Percentiles rank a stretch among this genome's conserved stretches.
phyloP scores from a whole-genome alignment of 2,797 vertebrate species.

The Staurois parvus region DNA sequence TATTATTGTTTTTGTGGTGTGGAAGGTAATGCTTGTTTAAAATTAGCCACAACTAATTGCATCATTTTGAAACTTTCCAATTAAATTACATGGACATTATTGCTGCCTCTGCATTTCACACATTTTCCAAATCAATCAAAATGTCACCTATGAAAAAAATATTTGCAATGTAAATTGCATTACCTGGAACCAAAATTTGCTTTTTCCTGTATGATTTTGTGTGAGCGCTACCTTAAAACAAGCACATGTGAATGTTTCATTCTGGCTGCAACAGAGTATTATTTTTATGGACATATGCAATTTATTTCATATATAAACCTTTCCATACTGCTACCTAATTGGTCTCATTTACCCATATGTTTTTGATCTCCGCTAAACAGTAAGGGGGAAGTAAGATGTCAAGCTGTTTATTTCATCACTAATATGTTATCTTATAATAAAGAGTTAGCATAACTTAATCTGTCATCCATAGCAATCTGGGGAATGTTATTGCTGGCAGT shows the following conservation, averaged over 20 bases:
- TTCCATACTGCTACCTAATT: constrained; percentile 73
- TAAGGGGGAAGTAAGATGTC: constrained; percentile 76
- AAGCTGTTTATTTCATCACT: constrained; percentile 75
- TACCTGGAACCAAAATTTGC: background rate
- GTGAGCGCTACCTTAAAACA: constrained; percentile 46
- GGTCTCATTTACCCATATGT: constrained; percentile 69
- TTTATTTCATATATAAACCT: constrained; percentile 73
- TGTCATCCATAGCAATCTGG: constrained; percentile 71
- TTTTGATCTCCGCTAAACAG: constrained; percentile 71
- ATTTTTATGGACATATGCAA: constrained; percentile 68
- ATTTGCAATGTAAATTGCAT: constrained; percentile 9
- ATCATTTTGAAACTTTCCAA: background rate
- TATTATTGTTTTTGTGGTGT: background rate
- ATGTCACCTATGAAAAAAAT: background rate
- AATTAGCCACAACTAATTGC: background rate
- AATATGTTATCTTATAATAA: constrained; percentile 78
- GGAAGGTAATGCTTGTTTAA: background rate
- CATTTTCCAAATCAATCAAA: constrained; percentile 24
- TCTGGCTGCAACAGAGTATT: constrained; percentile 62
- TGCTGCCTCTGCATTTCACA: background rate
- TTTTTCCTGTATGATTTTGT: constrained; percentile 17
- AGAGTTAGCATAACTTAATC: constrained; percentile 70
- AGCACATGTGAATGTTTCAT: constrained; percentile 65
- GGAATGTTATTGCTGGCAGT: constrained; percentile 64
- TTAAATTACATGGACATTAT: constrained; percentile 23